A percentile compares a stretch with the other conserved stretches of the same genome.
Conservation (phyloP, 2,113 vertebrate species). For the Bos indicus region DNA sequence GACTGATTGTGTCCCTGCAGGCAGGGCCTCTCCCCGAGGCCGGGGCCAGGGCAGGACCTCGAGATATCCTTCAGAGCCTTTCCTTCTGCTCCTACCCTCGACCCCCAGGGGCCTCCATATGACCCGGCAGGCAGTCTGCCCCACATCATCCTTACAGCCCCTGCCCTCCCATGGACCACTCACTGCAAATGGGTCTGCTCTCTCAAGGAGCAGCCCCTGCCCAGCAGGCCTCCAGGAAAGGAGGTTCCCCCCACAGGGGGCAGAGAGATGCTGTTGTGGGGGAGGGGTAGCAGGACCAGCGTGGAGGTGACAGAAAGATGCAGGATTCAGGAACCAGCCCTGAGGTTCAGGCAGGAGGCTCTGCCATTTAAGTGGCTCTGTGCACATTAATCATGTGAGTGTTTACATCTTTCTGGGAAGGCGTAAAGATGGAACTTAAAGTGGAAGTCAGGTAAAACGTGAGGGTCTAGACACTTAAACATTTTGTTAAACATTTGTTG, state of each 20-base stretch:
- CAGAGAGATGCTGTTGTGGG: neutral
- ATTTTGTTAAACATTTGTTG: neutral
- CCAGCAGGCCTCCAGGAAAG: neutral
- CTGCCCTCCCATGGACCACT: neutral
- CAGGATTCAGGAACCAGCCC: neutral
- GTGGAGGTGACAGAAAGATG: neutral
- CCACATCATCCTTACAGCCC: neutral
- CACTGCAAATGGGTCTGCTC: rapidly evolving
- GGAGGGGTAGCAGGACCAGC: neutral
- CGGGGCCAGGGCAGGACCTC: neutral
- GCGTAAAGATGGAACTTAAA: neutral
- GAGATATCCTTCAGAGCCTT: neutral
- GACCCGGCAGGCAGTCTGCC: neutral
- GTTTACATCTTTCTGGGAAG: neutral
- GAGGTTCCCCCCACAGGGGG: neutral
- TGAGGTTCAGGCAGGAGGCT: neutral
- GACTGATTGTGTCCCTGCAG: neutral
- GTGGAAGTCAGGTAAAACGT: neutral
- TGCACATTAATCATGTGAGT: neutral
- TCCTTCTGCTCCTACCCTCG: neutral
- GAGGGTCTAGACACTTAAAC: neutral
- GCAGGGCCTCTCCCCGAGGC: neutral
- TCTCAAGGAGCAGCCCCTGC: neutral
- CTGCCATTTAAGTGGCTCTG: neutral
- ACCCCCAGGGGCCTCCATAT: rapidly evolving